phyloP scores from a whole-genome alignment of 2,113 vertebrate genomes.

The Equus quagga region DNA sequence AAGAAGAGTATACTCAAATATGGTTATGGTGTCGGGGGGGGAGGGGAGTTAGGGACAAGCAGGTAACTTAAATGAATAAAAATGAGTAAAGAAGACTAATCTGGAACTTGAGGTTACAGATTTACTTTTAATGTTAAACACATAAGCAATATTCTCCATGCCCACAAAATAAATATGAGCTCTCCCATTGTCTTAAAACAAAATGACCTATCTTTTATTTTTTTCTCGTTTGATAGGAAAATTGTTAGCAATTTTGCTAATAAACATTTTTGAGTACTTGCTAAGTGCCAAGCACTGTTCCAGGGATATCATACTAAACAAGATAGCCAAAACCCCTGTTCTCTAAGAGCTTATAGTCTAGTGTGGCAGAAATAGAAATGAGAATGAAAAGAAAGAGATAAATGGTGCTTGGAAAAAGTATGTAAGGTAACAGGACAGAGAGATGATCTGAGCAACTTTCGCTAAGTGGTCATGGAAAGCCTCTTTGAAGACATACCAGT shows the following conservation, averaged over 20 bases:
- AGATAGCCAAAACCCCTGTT: background rate
- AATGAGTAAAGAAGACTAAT: background rate
- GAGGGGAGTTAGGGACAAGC: background rate
- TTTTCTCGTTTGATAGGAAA: background rate
- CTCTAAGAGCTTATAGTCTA: background rate
- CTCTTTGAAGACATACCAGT: background rate
- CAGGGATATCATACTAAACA: background rate
- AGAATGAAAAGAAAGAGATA: background rate
- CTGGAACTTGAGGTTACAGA: background rate
- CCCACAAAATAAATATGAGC: background rate
- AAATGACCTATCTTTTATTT: background rate
- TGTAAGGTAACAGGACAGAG: background rate
- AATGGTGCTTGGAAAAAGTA: background rate
- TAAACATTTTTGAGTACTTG: background rate
- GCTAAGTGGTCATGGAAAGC: background rate
- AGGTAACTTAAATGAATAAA: background rate
- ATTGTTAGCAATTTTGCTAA: background rate
- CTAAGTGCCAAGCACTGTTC: background rate
- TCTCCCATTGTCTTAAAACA: background rate
- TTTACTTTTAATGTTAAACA: constrained; percentile 10
- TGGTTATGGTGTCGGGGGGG: background rate
- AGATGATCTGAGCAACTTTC: background rate
- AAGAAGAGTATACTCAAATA: background rate
- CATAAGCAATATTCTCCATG: background rate
- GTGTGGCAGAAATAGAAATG: background rate